These are phyloP conservation scores for Heliothis subflexa DNA, from an alignment of 1,140 invertebrate species.

Conservation along the genomic window DNA sequence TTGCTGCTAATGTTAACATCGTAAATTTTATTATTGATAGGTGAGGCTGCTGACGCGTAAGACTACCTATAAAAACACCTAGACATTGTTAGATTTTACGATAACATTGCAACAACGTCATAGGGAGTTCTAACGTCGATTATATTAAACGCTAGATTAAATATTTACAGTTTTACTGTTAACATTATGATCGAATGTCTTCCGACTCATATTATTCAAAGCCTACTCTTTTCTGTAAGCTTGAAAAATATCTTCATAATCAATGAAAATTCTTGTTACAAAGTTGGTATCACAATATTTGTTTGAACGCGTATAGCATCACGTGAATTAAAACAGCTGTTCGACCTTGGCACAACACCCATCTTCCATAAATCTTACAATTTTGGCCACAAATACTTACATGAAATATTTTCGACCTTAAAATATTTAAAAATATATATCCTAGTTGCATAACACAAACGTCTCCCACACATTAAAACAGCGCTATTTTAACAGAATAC, in stretches of 20 bases:
- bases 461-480: neutral
- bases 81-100: neutral
- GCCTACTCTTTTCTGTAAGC: neutral
- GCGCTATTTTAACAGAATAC: neutral
- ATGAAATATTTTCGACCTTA: neutral
- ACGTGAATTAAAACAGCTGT: constrained; percentile 31
- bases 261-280: neutral
- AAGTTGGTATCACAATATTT: constrained; percentile 10
- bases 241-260: neutral
- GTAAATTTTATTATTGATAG: constrained; percentile 50
- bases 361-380: constrained; percentile 26
- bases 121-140: too few relatives aligned
- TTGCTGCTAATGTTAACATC: constrained; percentile 41
- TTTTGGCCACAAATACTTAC: constrained; percentile 13
- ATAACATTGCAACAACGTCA: neutral
- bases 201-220: neutral
- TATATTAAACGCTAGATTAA: too few relatives aligned
- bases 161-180: neutral
- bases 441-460: neutral
- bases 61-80: constrained; percentile 9
- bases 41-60: constrained; percentile 32
- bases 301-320: neutral
- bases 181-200: neutral
- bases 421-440: neutral
- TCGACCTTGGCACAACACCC: constrained; percentile 21